phyloP scores from a whole-genome alignment of 2,888 invertebrate genomes.

The Torymus aiolomorphi region DNA sequence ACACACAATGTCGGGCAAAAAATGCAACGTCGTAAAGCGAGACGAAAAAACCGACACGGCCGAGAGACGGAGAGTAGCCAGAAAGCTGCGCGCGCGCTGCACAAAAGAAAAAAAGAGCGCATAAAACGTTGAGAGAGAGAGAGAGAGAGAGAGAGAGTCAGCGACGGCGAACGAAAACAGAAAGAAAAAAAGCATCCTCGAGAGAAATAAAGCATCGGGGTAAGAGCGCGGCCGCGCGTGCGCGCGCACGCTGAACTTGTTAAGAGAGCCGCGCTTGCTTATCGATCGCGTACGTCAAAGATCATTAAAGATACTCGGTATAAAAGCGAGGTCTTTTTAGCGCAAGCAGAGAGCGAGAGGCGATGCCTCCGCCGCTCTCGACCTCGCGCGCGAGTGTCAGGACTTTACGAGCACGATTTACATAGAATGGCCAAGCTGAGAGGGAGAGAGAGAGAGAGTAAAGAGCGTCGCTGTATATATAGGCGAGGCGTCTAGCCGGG shows the following conservation, averaged over 20 bases:
- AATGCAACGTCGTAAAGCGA: slow-evolving; percentile 43
- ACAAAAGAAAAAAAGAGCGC: not conserved
- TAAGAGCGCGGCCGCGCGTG: not conserved
- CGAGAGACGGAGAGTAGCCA: not conserved
- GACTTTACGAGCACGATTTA: slow-evolving; percentile 71
- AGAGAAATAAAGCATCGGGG: slow-evolving; percentile 45
- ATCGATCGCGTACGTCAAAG: slow-evolving; percentile 59
- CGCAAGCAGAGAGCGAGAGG: slow-evolving; percentile 18
- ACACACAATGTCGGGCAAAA: slow-evolving; percentile 45
- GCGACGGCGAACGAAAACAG: slow-evolving; percentile 27
- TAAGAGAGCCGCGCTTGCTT: slow-evolving; percentile 52
- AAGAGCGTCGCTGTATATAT: slow-evolving; percentile 55
- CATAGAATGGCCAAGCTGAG: slow-evolving; percentile 69
- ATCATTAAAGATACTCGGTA: slow-evolving; percentile 59
- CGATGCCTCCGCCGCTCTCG: slow-evolving; percentile 44
- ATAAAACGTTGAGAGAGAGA: not conserved
- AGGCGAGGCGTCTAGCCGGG: not conserved
- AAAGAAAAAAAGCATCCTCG: slow-evolving; percentile 33
- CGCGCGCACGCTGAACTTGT: slow-evolving; percentile 43
- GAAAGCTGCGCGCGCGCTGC: too few relatives aligned
- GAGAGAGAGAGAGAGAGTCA: slow-evolving; percentile 1
- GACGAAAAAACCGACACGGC: not conserved
- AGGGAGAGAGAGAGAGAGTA: slow-evolving; percentile 53
- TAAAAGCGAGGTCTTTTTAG: slow-evolving; percentile 56
- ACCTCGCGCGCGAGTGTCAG: slow-evolving; percentile 67